Evolutionary conservation across 2,113 vertebrate genomes (phyloP).

Genomic region (Oxygymnocypris stewartii): DNA sequence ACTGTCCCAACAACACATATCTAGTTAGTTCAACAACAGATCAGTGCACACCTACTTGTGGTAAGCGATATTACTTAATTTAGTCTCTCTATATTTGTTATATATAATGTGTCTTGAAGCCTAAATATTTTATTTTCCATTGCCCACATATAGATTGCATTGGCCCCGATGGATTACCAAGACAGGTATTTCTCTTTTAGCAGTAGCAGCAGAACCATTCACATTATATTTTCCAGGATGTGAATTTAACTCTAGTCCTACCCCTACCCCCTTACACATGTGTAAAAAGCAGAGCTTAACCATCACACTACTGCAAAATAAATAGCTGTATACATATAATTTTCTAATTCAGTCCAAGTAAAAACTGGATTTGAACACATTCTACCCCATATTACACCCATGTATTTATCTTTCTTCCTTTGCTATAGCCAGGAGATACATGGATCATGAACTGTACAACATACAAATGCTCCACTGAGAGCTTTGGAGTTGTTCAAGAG

Average conservation of each 20-base stretch:
- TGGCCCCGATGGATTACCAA: constrained; percentile 79
- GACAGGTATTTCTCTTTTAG: constrained; percentile 64
- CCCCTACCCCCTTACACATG: neutral
- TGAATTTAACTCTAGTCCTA: neutral
- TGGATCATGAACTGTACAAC: constrained; percentile 41
- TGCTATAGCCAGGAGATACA: constrained; percentile 47
- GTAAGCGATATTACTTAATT: constrained; percentile 40
- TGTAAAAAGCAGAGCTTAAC: neutral
- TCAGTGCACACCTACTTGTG: constrained; percentile 38
- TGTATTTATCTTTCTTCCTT: neutral
- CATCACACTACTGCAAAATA: neutral
- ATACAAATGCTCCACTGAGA: constrained; percentile 31
- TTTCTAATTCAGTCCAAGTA: neutral
- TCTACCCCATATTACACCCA: neutral
- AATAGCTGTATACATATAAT: neutral
- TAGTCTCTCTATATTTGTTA: neutral
- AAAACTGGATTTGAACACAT: neutral
- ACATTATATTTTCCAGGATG: neutral
- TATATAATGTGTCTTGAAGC: neutral
- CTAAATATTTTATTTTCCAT: constrained; percentile 27
- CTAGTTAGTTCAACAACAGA: constrained; percentile 30
- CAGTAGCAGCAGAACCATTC: neutral
- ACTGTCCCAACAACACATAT: constrained; percentile 42
- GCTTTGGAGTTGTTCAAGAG: constrained; percentile 23
- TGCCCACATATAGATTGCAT: constrained; percentile 73